These are phyloP conservation scores for Venustoraphidia nigricollis DNA, from an alignment of 2,888 invertebrate species.

Conservation along the genomic window DNA sequence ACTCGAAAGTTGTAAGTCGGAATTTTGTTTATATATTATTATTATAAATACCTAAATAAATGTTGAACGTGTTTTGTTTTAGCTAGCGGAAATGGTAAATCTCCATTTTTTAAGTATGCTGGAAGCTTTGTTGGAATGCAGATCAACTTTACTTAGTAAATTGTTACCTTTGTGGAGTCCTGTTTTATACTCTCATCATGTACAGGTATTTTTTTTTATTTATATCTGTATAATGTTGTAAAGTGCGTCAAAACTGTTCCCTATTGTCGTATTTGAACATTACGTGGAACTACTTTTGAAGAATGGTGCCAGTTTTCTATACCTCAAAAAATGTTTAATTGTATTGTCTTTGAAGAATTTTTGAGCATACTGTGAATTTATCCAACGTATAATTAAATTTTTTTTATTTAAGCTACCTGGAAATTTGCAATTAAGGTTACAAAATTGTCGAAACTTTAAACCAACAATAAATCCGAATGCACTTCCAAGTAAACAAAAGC, in stretches of 20 bases:
- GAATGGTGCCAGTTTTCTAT: background rate
- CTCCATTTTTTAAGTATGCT: slow-evolving; percentile 88
- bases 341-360: background rate
- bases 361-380: background rate
- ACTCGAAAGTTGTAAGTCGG: slow-evolving; percentile 72
- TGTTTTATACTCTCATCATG: slow-evolving; percentile 81
- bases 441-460: slow-evolving; percentile 73
- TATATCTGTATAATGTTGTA: slow-evolving; percentile 1
- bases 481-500: slow-evolving; percentile 27
- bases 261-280: slow-evolving; percentile 2
- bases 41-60: slow-evolving; percentile 6
- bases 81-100: slow-evolving; percentile 97
- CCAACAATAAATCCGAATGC: slow-evolving; percentile 35
- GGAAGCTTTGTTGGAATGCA: slow-evolving; percentile 89
- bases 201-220: slow-evolving; percentile 37
- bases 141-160: slow-evolving; percentile 82
- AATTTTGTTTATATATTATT: slow-evolving; percentile 14
- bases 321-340: background rate
- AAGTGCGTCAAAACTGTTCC: background rate
- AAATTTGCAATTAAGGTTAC: slow-evolving; percentile 72
- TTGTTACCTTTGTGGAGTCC: slow-evolving; percentile 92
- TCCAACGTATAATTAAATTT: slow-evolving; percentile 1
- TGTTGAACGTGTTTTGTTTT: slow-evolving; percentile 12
- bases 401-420: slow-evolving; percentile 57
- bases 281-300: slow-evolving; percentile 3